Evolutionary conservation across 2,113 vertebrate species (phyloP).

Genomic region (Pleuronectes platessa): DNA sequence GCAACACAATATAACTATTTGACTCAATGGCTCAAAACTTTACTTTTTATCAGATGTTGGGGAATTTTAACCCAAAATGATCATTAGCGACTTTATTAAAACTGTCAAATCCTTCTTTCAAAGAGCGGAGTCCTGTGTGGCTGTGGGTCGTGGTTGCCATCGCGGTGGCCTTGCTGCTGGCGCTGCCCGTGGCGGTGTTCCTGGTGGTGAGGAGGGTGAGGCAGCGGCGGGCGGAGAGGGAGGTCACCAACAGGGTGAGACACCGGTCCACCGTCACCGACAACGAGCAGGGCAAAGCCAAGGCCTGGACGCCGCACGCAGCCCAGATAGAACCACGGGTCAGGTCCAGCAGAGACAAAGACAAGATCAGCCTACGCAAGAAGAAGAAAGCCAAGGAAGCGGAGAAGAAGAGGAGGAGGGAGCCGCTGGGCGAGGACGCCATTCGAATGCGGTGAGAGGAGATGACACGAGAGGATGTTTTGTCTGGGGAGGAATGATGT

Average conservation of each 20-base stretch:
- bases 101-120: neutral
- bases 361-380: conserved; percentile 73
- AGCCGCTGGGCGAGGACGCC: conserved; percentile 90
- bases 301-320: conserved; percentile 51
- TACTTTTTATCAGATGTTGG: too few species aligned
- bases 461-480: conserved; percentile 34
- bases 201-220: conserved; percentile 80
- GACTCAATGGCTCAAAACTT: too few species aligned
- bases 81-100: too few species aligned
- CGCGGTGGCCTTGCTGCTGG: conserved; percentile 71
- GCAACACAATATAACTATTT: too few species aligned
- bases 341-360: conserved; percentile 66
- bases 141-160: conserved; percentile 81
- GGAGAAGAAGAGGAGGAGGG: conserved; percentile 83
- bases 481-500: conserved; percentile 30
- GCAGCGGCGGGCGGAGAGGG: conserved; percentile 67
- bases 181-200: conserved; percentile 72
- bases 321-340: conserved; percentile 63
- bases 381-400: conserved; percentile 83
- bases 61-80: too few species aligned
- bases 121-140: conserved; percentile 72
- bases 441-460: conserved; percentile 86
- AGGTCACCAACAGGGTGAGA: conserved; percentile 42
- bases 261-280: conserved; percentile 60
- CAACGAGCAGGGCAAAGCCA: conserved; percentile 51